Evolutionary conservation across 2,113 vertebrate genomes (phyloP), one percentile per base, ranked within the genome.

Genomic region (Aspidoscelis tigris): DNA sequence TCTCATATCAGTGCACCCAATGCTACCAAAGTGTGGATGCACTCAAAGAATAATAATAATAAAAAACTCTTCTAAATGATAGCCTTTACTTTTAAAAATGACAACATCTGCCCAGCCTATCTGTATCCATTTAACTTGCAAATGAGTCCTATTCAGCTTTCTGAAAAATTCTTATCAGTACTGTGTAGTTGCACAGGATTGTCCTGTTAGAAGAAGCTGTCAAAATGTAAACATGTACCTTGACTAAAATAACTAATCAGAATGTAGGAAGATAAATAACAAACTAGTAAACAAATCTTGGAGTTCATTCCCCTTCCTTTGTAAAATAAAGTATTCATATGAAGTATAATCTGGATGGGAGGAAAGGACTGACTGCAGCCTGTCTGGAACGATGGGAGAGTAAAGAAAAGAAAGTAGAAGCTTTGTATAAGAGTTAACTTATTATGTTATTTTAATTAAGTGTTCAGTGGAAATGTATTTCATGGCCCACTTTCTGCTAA

Each of bases 381-480:
- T 5, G 20, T 33, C 10, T 53, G 5, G 26, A 8, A 72, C 20
- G 1, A 20, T 0, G 41, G 43, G 21, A 64, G 22, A 1, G 69
- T 22, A 58, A 58, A 58, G 14, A 39, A 50, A 16, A 24, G 43
- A 65, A 20, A 76, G 1, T 2, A 72, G 6, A 21, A 69, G 20
- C 64, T 43, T 82, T 86, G 53, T 78, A 74, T 47, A 78, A 18
- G 39, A 58, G 44, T 26, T 72, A 84, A 5, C 8, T 75, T 84
- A 1, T 39, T 14, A 12, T n/a, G 47, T 74, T 76, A 12, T 26
- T 73, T 84, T 82, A 71, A 86, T 82, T 47, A 73, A 80, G 44
- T 26, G 73, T 43, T 82, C 80, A 78, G n/a, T 66, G 68, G 76
- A 39, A 81, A 66, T 81, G 9, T 75, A 76, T 11, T 79, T 43